Base-by-base conservation (phyloP, 2,113 vertebrate genomes). In the Steatornis caripensis region DNA sequence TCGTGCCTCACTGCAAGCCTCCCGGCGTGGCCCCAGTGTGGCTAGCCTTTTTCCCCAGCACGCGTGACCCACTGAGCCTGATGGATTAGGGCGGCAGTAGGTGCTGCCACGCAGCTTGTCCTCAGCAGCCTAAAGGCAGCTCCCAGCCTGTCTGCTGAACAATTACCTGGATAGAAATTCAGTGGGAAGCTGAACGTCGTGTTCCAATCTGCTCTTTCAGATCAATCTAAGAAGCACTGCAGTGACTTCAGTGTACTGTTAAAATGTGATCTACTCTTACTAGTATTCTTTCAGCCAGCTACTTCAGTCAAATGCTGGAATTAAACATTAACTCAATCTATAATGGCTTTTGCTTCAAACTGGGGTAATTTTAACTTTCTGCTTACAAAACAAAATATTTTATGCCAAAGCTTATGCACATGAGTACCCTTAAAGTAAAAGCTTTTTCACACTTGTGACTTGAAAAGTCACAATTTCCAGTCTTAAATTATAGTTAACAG, bases 301-400 rank as follows among this genome's bases (percentile, higher is more conserved):
- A 55, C 72, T 92, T 86, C 68, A 64, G 46, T 86, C 75, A 81
- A 87, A 90, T n/a, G 49, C 46, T 92, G 68, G 68, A 87, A 78
- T 94, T 89, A 93, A 97, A 88, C 86, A 78, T 94, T 95, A 93
- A 94, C 95, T 94, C 76, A 66, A n/a, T 74, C 58, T 84, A 2
- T 83, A 91, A 96, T 87, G 93, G 80, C 48, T 92, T 96, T 78
- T 72, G 21, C 95, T 95, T 95, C 80, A 79, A 87, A 93, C 70
- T 54, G 64, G 60, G 83, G 83, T 88, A 95, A 91, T 95, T 95
- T 90, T 87, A 92, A 96, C 80, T 97, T 97, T 81, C 34, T 95
- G 74, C 89, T 95, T 92, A 72, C 94, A 93, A 97, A 96, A 91
- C 87, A 95, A 95, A 92, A 57, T 95, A 90, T 93, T 92, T 94